phyloP scores from a whole-genome alignment of 1,140 invertebrate genomes.

The Drosophila santomea region DNA sequence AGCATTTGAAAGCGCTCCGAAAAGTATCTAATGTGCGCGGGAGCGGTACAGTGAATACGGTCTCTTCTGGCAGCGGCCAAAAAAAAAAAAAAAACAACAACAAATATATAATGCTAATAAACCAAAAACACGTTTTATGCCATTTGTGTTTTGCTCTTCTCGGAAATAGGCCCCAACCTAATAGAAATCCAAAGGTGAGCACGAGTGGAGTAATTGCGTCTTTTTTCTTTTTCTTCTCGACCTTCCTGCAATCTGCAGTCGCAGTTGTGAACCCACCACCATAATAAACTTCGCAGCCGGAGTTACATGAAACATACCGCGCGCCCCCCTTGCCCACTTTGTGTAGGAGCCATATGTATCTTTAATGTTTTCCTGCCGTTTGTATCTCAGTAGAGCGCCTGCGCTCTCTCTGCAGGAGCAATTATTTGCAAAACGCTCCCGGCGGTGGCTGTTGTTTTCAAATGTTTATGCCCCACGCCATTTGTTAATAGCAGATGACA shows the following conservation, averaged over 20 bases:
- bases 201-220: constrained; percentile 19
- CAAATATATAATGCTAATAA: constrained; percentile 34
- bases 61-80: constrained; percentile 38
- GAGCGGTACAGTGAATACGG: constrained; percentile 7
- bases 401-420: constrained; percentile 45
- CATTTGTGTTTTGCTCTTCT: constrained; percentile 21
- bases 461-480: constrained; percentile 24
- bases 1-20: constrained; percentile 3
- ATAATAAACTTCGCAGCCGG: constrained; percentile 14
- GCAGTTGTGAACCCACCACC: neutral
- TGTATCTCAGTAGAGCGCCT: constrained; percentile 65
- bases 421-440: constrained; percentile 29
- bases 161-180: constrained; percentile 27
- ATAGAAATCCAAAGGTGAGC: constrained; percentile 41
- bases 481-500: constrained; percentile 32
- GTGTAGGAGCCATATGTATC: constrained; percentile 54
- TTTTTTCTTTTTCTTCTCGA: neutral
- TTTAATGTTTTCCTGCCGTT: constrained; percentile 57
- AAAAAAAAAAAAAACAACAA: neutral
- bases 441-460: constrained; percentile 1
- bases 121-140: constrained; percentile 45
- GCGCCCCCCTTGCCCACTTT: neutral
- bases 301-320: neutral
- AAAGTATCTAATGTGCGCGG: constrained; percentile 30
- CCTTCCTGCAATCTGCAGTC: constrained; percentile 6